These are phyloP conservation scores for Cirrhinus mrigala DNA, from an alignment of 2,797 vertebrate species.

Conservation along the genomic window DNA sequence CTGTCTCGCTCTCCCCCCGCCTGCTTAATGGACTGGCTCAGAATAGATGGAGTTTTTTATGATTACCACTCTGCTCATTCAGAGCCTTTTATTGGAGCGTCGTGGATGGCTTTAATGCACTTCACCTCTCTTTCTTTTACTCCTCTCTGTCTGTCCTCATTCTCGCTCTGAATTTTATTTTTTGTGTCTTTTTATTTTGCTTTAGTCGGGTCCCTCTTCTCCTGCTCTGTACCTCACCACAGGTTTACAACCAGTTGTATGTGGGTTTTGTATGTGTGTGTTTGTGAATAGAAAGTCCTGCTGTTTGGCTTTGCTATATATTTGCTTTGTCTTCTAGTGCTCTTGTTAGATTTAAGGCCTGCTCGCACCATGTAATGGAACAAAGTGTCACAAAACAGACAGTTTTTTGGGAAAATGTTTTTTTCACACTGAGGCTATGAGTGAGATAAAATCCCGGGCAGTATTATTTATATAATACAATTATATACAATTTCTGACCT, in stretches of 20 bases:
- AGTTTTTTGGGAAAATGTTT: not conserved
- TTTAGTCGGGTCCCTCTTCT: not conserved
- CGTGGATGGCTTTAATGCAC: conserved; percentile 58
- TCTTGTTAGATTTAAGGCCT: not conserved
- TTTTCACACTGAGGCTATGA: not conserved
- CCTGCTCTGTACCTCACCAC: not conserved
- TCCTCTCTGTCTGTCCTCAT: conserved; percentile 33
- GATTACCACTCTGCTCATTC: conserved; percentile 57
- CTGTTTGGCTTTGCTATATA: not conserved
- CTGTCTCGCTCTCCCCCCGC: conserved; percentile 50
- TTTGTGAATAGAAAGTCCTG: not conserved
- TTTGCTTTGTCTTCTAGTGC: not conserved
- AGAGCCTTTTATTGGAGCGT: conserved; percentile 59
- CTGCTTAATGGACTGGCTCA: conserved; percentile 66
- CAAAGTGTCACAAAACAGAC: not conserved
- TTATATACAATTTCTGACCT: not conserved
- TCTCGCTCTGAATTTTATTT: conserved; percentile 53
- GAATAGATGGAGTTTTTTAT: conserved; percentile 63
- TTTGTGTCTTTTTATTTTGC: not conserved
- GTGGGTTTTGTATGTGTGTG: not conserved
- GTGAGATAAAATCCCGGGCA: not conserved
- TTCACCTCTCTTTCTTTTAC: conserved; percentile 38
- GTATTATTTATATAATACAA: no score
- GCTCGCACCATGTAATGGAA: not conserved
- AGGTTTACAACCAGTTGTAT: not conserved